Base-by-base conservation (phyloP, 2,113 vertebrate genomes). In the Suncus etruscus region DNA sequence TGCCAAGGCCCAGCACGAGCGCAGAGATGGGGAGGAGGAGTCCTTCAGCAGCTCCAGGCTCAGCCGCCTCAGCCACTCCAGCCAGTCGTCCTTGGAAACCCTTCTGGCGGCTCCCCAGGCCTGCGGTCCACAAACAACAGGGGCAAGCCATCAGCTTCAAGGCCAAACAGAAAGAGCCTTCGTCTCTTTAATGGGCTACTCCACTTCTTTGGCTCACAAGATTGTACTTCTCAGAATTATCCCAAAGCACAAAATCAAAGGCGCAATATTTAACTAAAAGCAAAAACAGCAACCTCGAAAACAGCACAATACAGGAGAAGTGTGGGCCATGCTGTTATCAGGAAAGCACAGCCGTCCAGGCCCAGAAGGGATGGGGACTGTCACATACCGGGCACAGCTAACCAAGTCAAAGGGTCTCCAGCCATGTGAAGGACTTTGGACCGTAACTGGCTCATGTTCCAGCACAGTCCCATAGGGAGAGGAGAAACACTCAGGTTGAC, bases 11-110 rank as follows among this genome's bases (percentile, higher is more conserved):
- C 99, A 99, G 96, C 99, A 99, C 0, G 99, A 99, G 47, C 99
- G 98, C 95, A 99, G 96, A 12, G 99, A 99, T 0, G 99, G 99
- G 0, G 99, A 99, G 0, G 99, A 99, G 0, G 99, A 99, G 95
- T 99, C 99, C 95, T 99, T 99, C 83, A 99, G 98, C 94, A 99
- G 97, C 94, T 99, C 99, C 82, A 99, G 97, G 87, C 99, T 99
- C 95, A 99, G 97, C 8, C 99, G 96, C 69, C 99, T 97, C 87
- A 99, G 97, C 99, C 99, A 99, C 77, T 99, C 99, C 95, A 99
- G 97, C 99, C 99, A 99, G 95, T 99, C 99, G 32, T 99, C 99
- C 96, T 99, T 99, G 96, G 99, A 99, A 94, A 99, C 99, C 96
- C 99, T 98, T 68, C 99, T 98, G 89, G 99, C 99, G 1, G 99